These are phyloP conservation scores for Spilogale gracilis DNA, from an alignment of 2,113 vertebrate species.

Conservation along the genomic window DNA sequence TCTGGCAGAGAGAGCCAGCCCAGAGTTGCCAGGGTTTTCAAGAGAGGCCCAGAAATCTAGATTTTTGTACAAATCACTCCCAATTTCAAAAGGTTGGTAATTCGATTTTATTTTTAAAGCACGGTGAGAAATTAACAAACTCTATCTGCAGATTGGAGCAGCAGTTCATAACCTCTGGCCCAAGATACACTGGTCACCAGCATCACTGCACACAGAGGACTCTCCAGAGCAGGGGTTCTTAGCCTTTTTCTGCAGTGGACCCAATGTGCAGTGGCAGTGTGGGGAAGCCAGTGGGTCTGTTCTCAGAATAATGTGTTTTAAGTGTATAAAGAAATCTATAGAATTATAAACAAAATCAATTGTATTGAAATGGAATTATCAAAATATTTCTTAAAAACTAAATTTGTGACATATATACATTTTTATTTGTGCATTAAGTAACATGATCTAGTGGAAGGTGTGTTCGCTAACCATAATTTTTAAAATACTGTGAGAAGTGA, in stretches of 20 bases:
- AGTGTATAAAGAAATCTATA: background rate
- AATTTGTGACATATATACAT: background rate
- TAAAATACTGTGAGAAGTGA: background rate
- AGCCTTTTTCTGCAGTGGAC: background rate
- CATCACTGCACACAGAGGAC: background rate
- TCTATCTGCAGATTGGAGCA: background rate
- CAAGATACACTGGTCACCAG: background rate
- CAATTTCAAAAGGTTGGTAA: background rate
- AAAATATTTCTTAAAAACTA: background rate
- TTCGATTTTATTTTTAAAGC: slow-evolving; percentile 24
- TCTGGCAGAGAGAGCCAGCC: background rate
- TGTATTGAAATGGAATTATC: background rate
- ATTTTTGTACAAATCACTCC: background rate
- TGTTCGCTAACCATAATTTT: background rate
- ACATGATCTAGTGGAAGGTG: background rate
- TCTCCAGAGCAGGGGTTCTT: background rate
- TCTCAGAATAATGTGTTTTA: background rate
- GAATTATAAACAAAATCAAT: slow-evolving; percentile 6
- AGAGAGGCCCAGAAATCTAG: background rate
- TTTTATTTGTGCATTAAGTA: slow-evolving; percentile 23
- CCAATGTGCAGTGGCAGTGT: background rate
- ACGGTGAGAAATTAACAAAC: background rate
- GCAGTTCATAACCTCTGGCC: background rate
- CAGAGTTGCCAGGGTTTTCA: background rate
- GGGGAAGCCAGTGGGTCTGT: background rate